phyloP scores from a whole-genome alignment of 2,113 vertebrate genomes.

The Genyomyrus donnyi region DNA sequence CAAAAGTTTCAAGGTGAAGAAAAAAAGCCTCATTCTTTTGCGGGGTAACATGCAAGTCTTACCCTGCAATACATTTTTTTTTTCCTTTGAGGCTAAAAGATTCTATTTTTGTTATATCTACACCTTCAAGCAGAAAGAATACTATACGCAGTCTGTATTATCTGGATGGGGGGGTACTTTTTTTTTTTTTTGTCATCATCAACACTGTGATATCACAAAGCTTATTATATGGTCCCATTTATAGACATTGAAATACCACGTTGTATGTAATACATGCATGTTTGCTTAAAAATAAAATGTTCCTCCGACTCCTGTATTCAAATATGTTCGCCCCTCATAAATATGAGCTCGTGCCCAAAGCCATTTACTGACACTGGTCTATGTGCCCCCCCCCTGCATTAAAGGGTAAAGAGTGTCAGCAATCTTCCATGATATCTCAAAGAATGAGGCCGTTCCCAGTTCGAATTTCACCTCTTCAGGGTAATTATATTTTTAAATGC shows the following conservation, averaged over 20 bases:
- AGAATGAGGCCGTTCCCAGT: neutral
- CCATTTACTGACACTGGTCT: neutral
- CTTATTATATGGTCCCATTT: neutral
- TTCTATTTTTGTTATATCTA: neutral
- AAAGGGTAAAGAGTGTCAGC: neutral
- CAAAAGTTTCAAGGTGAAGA: slow-evolving; percentile 2
- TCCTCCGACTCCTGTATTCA: neutral
- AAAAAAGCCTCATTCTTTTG: neutral
- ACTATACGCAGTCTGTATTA: neutral
- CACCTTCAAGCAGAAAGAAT: neutral
- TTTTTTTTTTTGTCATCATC: neutral
- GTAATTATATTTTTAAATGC: slow-evolving; percentile 37
- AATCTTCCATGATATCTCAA: neutral
- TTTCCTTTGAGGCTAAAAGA: neutral
- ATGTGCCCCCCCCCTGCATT: too few relatives aligned
- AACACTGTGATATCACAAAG: neutral
- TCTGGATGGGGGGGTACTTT: neutral
- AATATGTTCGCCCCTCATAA: neutral
- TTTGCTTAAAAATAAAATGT: neutral
- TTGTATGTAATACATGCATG: neutral
- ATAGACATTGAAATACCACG: neutral
- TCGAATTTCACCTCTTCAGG: slow-evolving; percentile 27
- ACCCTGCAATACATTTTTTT: neutral
- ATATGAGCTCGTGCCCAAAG: neutral
- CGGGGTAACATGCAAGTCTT: neutral